A percentile compares a stretch with the other conserved stretches of the same genome.
phyloP scores from a whole-genome alignment of 2,797 vertebrate species.

The Onychomys arenicola region DNA sequence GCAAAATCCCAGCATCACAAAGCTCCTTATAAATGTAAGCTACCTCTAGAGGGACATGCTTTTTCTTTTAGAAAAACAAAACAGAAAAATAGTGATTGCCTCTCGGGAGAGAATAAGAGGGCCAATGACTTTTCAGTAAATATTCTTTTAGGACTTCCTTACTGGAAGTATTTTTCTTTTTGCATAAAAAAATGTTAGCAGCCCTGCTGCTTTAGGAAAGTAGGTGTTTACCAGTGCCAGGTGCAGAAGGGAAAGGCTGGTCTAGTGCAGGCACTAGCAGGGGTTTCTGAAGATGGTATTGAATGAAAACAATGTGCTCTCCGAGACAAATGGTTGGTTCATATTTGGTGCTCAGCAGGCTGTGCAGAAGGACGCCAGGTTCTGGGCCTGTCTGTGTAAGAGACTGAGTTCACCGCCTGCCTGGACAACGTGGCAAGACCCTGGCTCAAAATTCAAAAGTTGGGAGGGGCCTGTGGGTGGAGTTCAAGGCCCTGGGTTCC shows the following conservation, averaged over 20 bases:
- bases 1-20: not conserved
- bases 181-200: not conserved
- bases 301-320: not conserved
- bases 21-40: not conserved
- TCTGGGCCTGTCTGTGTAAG: not conserved
- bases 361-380: not conserved
- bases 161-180: conserved; percentile 7
- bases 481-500: not conserved
- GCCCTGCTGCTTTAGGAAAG: not conserved
- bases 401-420: not conserved
- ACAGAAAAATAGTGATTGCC: not conserved
- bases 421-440: not conserved
- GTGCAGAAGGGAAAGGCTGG: not conserved
- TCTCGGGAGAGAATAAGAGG: not conserved
- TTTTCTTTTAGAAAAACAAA: not conserved
- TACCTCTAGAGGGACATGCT: conserved; percentile 7
- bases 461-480: not conserved
- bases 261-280: not conserved
- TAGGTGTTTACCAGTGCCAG: not conserved
- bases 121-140: not conserved
- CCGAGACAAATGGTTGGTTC: not conserved
- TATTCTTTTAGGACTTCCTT: not conserved
- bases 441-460: not conserved
- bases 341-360: not conserved
- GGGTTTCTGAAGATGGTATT: not conserved